Conservation (phyloP, 2,113 vertebrate species). For the Columbina picui region DNA sequence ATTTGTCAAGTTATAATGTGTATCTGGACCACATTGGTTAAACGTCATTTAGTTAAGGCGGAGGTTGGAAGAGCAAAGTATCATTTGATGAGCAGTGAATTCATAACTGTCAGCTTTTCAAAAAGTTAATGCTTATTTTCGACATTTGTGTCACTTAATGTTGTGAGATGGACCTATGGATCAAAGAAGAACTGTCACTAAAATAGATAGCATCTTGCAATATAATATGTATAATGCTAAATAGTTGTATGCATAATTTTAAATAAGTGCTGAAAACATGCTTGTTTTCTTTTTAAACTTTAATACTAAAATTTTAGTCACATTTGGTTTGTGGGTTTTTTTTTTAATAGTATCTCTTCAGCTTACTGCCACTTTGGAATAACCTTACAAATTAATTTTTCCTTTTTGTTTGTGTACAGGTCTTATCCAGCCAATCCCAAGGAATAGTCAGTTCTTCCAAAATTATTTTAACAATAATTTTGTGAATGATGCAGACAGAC, state of each 20-base stretch:
- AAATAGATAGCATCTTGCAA: background rate
- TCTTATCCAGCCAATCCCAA: slow-evolving; percentile 90
- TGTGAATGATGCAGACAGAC: slow-evolving; percentile 88
- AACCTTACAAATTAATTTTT: background rate
- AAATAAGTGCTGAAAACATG: background rate
- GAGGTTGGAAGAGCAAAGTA: background rate
- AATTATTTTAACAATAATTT: slow-evolving; percentile 90
- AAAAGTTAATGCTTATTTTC: background rate
- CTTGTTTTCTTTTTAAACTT: background rate
- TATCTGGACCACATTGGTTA: background rate
- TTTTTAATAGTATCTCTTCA: background rate
- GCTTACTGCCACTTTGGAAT: background rate
- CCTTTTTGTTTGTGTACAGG: slow-evolving; percentile 74
- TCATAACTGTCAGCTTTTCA: background rate
- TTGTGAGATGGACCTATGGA: background rate
- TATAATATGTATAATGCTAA: background rate
- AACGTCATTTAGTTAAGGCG: background rate
- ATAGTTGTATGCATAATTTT: background rate
- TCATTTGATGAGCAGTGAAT: background rate
- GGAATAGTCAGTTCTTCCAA: slow-evolving; percentile 87
- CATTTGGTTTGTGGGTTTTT: background rate
- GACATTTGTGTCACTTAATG: background rate
- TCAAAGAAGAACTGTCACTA: background rate
- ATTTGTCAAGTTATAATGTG: background rate
- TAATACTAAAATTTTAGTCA: background rate